Base-by-base conservation (phyloP, 2,113 vertebrate species). In the Atlantisia rogersi region DNA sequence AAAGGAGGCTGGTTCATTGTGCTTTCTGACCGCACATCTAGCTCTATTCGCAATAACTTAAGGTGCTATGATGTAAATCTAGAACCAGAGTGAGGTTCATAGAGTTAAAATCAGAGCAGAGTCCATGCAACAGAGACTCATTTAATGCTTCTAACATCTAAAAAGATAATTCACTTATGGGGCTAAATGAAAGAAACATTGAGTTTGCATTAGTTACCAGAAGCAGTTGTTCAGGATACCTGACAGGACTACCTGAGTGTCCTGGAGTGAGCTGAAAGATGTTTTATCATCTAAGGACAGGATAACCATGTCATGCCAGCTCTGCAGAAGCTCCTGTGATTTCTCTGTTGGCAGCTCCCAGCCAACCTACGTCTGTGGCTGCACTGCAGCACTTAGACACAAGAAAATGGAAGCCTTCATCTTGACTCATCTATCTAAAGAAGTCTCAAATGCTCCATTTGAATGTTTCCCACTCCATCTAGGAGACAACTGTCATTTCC, bases 1-100 rank as follows among this genome's bases (percentile, higher is more conserved):
- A 76, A 63, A 59, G 10, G 11, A 60, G 48, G 58, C 1, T 12
- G 18, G 65, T 15, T 50, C 1, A 35, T 25, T 0, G 0, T 69
- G n/a, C 58, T 20, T 84, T 81, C 73, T 76, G 29, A 64, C 44
- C 75, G 46, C 31, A 26, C 9, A 59, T 22, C 12, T 63, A 77
- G 35, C 5, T 69, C 31, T 46, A 42, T 62, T 74, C 63, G 22
- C 52, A 83, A 37, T 46, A 24, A 64, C 12, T 22, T 42, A 16
- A 76, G 25, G 18, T 25, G 80, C 8, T 44, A 1, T 25, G 25
- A 59, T 8, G 6, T 18, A 32, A 88, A 84, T 32, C 29, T 78
- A 52, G 26, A 75, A 73, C 8, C 9, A 84, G 37, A 85, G 92
- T 20, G 9, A 69, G 7, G 13, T 28, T 91, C 28, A n/a, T 44